Evolutionary conservation across 2,113 vertebrate genomes (phyloP).

Genomic region (Gavia stellata): DNA sequence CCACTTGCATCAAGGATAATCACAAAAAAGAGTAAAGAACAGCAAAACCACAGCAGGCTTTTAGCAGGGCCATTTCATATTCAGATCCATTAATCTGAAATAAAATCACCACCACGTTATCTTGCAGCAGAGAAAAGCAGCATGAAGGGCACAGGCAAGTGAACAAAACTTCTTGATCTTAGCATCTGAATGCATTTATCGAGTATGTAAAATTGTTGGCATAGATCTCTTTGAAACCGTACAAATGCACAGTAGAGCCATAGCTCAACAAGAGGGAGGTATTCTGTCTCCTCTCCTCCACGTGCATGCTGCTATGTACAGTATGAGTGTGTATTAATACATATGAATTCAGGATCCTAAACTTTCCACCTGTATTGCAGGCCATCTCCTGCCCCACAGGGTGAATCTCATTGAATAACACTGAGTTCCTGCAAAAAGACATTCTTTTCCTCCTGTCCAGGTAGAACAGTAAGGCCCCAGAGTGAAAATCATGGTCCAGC

Average conservation of each 20-base stretch:
- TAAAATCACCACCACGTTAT: slow-evolving; percentile 20
- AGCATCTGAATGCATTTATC: slow-evolving; percentile 55
- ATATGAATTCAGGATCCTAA: neutral
- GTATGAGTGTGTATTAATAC: neutral
- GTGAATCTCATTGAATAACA: neutral
- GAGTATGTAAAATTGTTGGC: slow-evolving; percentile 42
- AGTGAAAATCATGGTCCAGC: neutral
- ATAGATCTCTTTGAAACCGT: slow-evolving; percentile 42
- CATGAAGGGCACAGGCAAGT: slow-evolving; percentile 24
- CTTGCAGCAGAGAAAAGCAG: slow-evolving; percentile 18
- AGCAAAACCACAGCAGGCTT: slow-evolving; percentile 36
- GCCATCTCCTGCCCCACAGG: neutral
- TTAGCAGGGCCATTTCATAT: slow-evolving; percentile 22
- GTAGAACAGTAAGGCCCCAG: slow-evolving; percentile 36
- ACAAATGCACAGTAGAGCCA: slow-evolving; percentile 61
- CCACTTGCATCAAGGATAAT: neutral
- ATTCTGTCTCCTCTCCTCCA: slow-evolving; percentile 12
- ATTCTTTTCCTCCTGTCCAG: slow-evolving; percentile 11
- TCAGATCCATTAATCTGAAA: neutral
- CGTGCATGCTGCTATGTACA: slow-evolving; percentile 6
- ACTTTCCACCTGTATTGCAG: neutral
- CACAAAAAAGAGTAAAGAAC: neutral
- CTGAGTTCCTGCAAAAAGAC: slow-evolving; percentile 8
- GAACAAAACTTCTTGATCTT: slow-evolving; percentile 47
- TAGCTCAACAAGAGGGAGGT: slow-evolving; percentile 51